Base-by-base conservation (phyloP, 2,888 invertebrate genomes). In the Drosophila niveifrons region DNA sequence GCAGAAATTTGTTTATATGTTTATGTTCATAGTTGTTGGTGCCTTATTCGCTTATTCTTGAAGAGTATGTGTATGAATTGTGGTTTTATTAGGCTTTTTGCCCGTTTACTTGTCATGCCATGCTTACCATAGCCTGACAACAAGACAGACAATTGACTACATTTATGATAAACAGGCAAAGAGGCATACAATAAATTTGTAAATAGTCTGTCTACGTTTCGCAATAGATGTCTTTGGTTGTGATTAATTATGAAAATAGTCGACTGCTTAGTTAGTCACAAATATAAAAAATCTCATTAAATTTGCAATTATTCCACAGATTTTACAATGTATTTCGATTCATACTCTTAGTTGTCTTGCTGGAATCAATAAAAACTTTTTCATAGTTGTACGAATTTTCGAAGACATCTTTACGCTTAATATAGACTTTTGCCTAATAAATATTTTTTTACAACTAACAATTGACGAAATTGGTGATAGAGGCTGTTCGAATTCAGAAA, bases 1-100 rank as follows among this genome's bases (percentile, higher is more conserved):
- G 61, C 72, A 56, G 70, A 84, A 82, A 63, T 68, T 72, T 78
- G 65, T 66, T 68, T 72, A 80, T 82, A 75, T 78, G 65, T 66
- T 68, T 72, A 80, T 79, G 71, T 83, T 76, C 55, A 75, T 67
- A 67, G 69, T 77, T 77, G 65, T 63, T 75, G 66, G 59, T 67
- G 23, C 41, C 50, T 47, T 28, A 48, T 28, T 13, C 43, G 15
- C 31, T 48, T n/a, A n/a, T 8, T 31, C 28, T 46, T 10, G 34
- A 4, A 17, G 39, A 23, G 18, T 47, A 11, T 50, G 23, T 34
- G 17, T 10, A 39, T 62, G n/a, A 36, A 39, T 51, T 43, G 56
- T 43, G 69, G 48, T 47, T 64, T 57, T 78, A 47, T 48, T 43
- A 31, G 63, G 62, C 51, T 41, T 47, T 8, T 43, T 56, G 41